Base-by-base conservation (phyloP, 1,140 invertebrate species). In the Oedothorax gibbosus region DNA sequence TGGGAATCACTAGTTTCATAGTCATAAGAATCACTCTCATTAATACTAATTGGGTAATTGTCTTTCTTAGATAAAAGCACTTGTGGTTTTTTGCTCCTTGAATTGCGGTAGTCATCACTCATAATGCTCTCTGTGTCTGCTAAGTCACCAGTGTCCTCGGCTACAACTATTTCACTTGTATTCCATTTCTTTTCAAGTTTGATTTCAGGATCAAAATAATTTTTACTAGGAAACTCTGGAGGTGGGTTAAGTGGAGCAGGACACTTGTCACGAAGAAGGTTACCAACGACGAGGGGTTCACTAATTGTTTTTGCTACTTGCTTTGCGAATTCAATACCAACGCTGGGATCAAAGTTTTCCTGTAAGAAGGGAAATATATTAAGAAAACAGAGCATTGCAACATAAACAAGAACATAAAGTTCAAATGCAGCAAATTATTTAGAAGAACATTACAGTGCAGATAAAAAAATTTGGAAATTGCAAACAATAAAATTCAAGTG, bases 281-380 rank as follows among this genome's bases (percentile, higher is more conserved):
- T 62, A 18, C 12, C 18, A 62, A 18, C 12, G 1, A 15, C 2
- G 18, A 18, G 12, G 12, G 57, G 21, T 15, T 72, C 54, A 35
- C 51, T 75, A 57, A 75, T 21, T 21, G 51, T 50, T 2, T 53
- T 56, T 35, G 72, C 72, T 60, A 75, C 72, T 75, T 75, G 72
- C 10, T 53, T 21, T 5, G 72, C 72, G 21, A 75, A 75, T 8
- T 75, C 53, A 1, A 75, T 56, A 57, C 72, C 35, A 14, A 75
- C 35, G 57, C 21, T 56, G 2, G 53, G 15, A 12, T 75, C 72
- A 14, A 18, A n/a, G 6, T 75, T 75, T 75, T 75, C 72, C 72
- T 56, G 72, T 1, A 75, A 71, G 51, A 18, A 71, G 54, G 7
- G 6, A 50, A 35, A 68, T 60, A 60, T 60, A 14, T 14, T n/a